These are phyloP conservation scores for Philotrypesis tridentata DNA, from an alignment of 1,140 invertebrate species.

Conservation along the genomic window DNA sequence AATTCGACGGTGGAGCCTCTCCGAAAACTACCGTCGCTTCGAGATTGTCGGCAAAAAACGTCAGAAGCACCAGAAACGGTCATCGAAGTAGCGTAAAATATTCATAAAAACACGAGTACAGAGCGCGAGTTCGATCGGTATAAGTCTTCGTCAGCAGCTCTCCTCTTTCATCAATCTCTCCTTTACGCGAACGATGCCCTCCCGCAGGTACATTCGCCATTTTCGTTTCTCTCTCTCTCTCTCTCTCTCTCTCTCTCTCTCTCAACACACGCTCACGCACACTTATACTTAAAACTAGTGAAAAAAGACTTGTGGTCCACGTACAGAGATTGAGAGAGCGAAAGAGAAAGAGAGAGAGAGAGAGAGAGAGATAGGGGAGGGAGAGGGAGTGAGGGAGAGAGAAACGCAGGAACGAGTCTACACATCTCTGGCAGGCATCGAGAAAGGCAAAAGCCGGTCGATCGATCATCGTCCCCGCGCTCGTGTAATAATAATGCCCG, in stretches of 20 bases:
- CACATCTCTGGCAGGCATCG: neutral
- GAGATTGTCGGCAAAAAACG: too few species aligned
- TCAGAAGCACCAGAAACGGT: too few species aligned
- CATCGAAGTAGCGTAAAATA: neutral
- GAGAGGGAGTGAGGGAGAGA: slow-evolving; percentile 51
- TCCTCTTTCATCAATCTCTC: neutral
- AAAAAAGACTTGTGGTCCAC: too few species aligned
- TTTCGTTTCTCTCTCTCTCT: neutral
- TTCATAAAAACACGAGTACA: neutral
- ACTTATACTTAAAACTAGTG: neutral
- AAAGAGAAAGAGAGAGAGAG: slow-evolving; percentile 10
- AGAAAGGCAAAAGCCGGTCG: slow-evolving; percentile 18
- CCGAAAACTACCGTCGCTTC: too few species aligned
- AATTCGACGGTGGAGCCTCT: neutral
- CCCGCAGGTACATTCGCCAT: neutral
- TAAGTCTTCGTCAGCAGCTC: neutral
- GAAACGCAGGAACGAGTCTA: slow-evolving; percentile 53
- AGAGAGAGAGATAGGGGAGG: slow-evolving; percentile 26
- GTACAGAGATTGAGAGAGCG: neutral
- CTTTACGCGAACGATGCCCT: neutral
- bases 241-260: too few species aligned
- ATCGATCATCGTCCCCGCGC: slow-evolving; percentile 32
- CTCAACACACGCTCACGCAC: too few species aligned
- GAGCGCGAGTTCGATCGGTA: neutral
- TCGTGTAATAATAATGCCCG: neutral